Base-by-base conservation (phyloP, 2,797 vertebrate species). In the Trematomus bernacchii region DNA sequence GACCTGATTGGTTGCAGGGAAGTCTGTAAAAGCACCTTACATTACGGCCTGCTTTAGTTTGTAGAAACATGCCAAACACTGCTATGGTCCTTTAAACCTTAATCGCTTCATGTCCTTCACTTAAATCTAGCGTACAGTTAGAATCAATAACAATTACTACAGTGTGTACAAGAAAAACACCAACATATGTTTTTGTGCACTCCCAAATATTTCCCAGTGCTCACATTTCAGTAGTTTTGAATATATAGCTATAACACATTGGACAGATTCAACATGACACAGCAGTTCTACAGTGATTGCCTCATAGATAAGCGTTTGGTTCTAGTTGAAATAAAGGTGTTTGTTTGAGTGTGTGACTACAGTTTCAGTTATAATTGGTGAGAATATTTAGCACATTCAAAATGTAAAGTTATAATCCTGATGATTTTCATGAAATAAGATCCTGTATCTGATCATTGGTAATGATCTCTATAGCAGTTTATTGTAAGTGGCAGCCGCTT, bases 371-470 rank as follows among this genome's bases (percentile, higher is more conserved):
- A 27, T 15, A 14, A 62, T 14, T 13, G 37, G 52, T 66, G 51
- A 66, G 16, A 58, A 55, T 46, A 68, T 68, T 48, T 19, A 44
- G 12, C 15, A 72, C 55, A 63, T 66, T 70, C 44, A 58, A 50
- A 13, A 66, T 46, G 47, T 66, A 47, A 71, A 60, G 74, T 76
- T 67, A 50, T 63, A 83, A 80, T 77, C 66, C 71, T 48, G 33
- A 37, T 9, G 33, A 37, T 9, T 37, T 9, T 37, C 33, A 37
- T 37, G 33, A 37, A 37, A 37, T 37, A 37, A 37, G 33, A 37
- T 37, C 33, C 33, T 37, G 33, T 37, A 9, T 37, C 8, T 37
- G 33, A 2, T 37, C 33, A 37, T 64, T 4, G 47, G n/a, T 42
- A 27, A 50, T 59, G 19, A 47, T 11, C 44, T 40, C 14, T 23